A percentile compares a stretch with the other conserved stretches of the same genome.
Evolutionary conservation across 2,888 invertebrate species (phyloP).

Genomic region (Endotricha flammealis): DNA sequence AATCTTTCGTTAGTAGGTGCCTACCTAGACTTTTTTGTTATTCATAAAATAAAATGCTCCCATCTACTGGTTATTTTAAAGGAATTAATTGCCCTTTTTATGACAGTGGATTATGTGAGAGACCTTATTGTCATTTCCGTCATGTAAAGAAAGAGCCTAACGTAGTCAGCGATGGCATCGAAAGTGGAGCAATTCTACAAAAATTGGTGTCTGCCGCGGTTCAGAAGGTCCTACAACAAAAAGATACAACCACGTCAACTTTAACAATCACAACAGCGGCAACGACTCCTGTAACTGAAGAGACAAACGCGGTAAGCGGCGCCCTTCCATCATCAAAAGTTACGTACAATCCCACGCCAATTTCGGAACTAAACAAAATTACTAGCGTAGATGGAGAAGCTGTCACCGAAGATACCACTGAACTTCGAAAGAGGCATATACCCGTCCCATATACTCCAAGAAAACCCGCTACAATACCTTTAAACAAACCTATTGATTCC

Average conservation of each 20-base stretch:
- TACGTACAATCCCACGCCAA: conserved; percentile 82
- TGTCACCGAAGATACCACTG: conserved; percentile 45
- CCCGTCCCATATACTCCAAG: conserved; percentile 74
- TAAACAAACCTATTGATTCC: conserved; percentile 52
- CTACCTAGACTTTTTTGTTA: conserved; percentile 15
- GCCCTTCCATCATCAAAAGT: conserved; percentile 58
- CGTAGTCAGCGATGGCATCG: conserved; percentile 54
- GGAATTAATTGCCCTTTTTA: conserved; percentile 91
- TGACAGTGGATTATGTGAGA: conserved; percentile 86
- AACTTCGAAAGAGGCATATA: conserved; percentile 65
- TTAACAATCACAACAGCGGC: conserved; percentile 15
- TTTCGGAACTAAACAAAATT: conserved; percentile 77
- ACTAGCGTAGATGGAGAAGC: conserved; percentile 45
- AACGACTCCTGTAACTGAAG: conserved; percentile 11
- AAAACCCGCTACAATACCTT: conserved; percentile 55
- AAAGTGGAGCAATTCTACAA: conserved; percentile 73
- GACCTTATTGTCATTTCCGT: conserved; percentile 95
- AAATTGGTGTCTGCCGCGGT: conserved; percentile 80
- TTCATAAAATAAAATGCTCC: conserved; percentile 82
- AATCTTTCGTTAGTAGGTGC: conserved; percentile 20
- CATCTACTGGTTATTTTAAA: conserved; percentile 93
- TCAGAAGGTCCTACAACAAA: conserved; percentile 78
- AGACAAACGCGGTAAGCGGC: conserved; percentile 25
- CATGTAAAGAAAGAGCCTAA: conserved; percentile 86
- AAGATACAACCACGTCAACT: conserved; percentile 40